Percentiles rank a stretch among this genome's conserved stretches.
phyloP scores from a whole-genome alignment of 2,113 vertebrate species.

The Macquaria ambigua region DNA sequence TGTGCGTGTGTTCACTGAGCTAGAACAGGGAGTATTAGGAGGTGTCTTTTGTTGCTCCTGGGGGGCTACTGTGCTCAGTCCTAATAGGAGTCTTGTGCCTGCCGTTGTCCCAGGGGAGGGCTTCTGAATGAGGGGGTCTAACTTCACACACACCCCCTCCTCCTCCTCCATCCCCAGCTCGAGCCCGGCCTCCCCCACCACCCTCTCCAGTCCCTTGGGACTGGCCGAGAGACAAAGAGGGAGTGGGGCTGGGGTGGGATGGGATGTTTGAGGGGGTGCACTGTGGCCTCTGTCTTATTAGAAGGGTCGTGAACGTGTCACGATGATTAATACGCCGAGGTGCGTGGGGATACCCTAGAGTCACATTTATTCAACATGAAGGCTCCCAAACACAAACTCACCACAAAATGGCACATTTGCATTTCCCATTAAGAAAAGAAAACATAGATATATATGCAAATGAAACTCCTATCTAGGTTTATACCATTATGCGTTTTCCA shows the following conservation, averaged over 20 bases:
- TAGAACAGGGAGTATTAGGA: conserved; percentile 83
- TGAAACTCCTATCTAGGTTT: conserved; percentile 79
- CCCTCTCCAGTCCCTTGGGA: conserved; percentile 82
- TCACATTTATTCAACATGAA: conserved; percentile 86
- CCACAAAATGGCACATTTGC: conserved; percentile 87
- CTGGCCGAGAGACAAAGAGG: conserved; percentile 86
- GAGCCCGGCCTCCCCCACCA: conserved; percentile 79
- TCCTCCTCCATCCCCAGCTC: conserved; percentile 71
- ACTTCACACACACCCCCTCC: conserved; percentile 74
- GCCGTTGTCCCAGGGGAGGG: conserved; percentile 83
- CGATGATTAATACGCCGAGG: conserved; percentile 90
- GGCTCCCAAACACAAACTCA: conserved; percentile 83
- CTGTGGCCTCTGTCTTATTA: conserved; percentile 89
- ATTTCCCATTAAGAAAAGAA: conserved; percentile 87
- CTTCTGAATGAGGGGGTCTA: conserved; percentile 85
- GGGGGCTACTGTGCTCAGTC: conserved; percentile 83
- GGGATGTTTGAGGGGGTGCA: conserved; percentile 84
- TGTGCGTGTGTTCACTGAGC: conserved; percentile 75
- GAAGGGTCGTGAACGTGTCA: conserved; percentile 90
- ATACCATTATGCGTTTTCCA: conserved; percentile 79
- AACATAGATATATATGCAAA: conserved; percentile 88
- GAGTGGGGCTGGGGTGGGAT: conserved; percentile 81
- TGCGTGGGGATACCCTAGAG: conserved; percentile 87
- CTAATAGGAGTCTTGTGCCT: conserved; percentile 89
- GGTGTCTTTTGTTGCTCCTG: conserved; percentile 86